Conservation (phyloP, 2,113 vertebrate genomes). For the Crocuta crocuta region DNA sequence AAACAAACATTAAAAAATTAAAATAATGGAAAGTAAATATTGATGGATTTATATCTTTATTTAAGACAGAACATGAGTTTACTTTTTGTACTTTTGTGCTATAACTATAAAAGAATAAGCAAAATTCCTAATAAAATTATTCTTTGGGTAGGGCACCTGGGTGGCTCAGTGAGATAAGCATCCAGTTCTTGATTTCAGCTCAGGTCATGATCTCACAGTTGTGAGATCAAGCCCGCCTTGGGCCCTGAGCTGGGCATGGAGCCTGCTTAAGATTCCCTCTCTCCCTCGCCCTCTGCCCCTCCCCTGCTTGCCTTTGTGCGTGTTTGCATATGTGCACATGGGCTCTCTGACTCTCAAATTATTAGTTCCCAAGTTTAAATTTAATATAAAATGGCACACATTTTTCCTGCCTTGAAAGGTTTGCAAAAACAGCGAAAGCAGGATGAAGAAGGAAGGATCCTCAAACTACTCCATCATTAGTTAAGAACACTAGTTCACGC, state of each 20-base stretch:
- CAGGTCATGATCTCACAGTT: background rate
- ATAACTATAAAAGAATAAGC: background rate
- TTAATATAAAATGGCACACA: background rate
- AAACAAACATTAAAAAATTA: background rate
- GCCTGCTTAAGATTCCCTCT: background rate
- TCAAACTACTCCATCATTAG: background rate
- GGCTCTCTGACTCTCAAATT: background rate
- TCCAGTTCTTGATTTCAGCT: background rate
- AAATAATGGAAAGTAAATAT: background rate
- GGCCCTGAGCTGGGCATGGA: background rate
- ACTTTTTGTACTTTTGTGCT: slow-evolving; percentile 12
- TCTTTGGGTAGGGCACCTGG: background rate
- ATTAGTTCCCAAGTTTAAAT: background rate
- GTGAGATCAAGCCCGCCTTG: background rate
- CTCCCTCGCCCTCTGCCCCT: background rate
- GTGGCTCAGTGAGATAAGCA: background rate
- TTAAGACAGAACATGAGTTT: background rate
- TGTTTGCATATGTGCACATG: too few relatives aligned
- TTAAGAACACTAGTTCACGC: background rate
- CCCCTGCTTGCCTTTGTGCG: background rate
- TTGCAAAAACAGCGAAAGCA: background rate
- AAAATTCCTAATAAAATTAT: background rate
- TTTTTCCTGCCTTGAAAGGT: background rate
- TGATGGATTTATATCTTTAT: background rate
- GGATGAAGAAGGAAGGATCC: background rate